Evolutionary conservation across 2,888 invertebrate species (phyloP).

Genomic region (Ametastegia equiseti): DNA sequence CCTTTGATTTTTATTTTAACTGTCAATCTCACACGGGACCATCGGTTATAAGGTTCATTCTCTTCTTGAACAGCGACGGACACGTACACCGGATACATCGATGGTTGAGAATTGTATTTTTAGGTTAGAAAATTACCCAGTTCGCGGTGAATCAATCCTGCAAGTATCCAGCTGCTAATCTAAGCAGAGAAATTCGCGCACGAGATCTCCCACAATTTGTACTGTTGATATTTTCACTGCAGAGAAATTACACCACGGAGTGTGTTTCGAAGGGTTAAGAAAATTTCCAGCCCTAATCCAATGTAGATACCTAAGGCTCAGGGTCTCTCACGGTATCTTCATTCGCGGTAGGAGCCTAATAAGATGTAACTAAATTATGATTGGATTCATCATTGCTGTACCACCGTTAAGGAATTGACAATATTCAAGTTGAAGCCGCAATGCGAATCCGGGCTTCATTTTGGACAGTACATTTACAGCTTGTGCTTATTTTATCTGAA

Average conservation of each 20-base stretch:
- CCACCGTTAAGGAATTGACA: slow-evolving; percentile 70
- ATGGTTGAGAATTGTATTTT: no score
- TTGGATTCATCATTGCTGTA: slow-evolving; percentile 73
- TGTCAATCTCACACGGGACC: background rate
- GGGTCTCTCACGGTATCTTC: slow-evolving; percentile 70
- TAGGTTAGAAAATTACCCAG: no score
- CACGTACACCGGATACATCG: no score
- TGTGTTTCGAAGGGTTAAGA: background rate
- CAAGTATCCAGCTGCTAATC: no score
- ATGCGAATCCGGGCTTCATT: background rate
- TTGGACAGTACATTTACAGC: slow-evolving; percentile 69
- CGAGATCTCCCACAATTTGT: no score
- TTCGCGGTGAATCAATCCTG: no score
- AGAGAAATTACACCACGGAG: background rate
- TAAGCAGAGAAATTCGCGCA: no score
- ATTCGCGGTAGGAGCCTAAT: slow-evolving; percentile 74
- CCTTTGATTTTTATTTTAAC: slow-evolving; percentile 2
- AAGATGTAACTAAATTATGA: slow-evolving; percentile 75
- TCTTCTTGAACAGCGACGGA: background rate
- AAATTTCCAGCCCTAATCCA: background rate
- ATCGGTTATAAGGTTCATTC: background rate
- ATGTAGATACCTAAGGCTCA: slow-evolving; percentile 53
- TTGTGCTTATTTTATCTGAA: slow-evolving; percentile 67
- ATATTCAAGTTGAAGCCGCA: slow-evolving; percentile 51
- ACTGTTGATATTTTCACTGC: background rate